phyloP scores from a whole-genome alignment of 2,113 vertebrate species.

The Dipodomys merriami region DNA sequence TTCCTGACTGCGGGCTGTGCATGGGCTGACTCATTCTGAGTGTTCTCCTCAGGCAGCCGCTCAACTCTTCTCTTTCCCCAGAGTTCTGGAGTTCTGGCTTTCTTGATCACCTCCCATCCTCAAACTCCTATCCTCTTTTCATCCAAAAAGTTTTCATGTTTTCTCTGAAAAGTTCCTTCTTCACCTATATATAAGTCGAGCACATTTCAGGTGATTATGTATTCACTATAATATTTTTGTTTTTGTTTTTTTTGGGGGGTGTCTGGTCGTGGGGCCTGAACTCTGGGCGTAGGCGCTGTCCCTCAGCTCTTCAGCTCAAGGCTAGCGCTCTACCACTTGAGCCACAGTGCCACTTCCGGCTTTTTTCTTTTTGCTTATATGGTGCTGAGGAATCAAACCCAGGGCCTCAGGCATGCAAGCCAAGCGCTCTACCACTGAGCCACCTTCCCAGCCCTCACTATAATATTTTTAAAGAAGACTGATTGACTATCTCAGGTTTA shows the following conservation, averaged over 20 bases:
- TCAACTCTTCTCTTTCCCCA: not conserved
- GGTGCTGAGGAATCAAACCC: too few relatives aligned
- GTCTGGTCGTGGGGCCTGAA: too few relatives aligned
- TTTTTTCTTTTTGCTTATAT: too few relatives aligned
- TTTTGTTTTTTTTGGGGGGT: too few relatives aligned
- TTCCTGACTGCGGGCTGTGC: too few relatives aligned
- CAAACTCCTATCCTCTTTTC: not conserved
- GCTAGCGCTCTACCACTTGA: too few relatives aligned
- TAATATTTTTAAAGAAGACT: not conserved
- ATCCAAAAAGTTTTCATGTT: not conserved
- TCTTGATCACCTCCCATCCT: not conserved
- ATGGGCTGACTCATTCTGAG: not conserved
- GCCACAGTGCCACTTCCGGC: too few relatives aligned
- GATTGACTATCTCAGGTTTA: not conserved
- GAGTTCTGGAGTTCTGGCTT: not conserved
- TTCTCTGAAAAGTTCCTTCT: too few relatives aligned
- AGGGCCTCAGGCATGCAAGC: too few relatives aligned
- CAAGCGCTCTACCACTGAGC: too few relatives aligned
- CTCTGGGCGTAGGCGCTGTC: too few relatives aligned
- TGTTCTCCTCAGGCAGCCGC: not conserved
- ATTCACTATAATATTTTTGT: not conserved
- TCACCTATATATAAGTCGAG: not conserved
- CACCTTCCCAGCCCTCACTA: not conserved
- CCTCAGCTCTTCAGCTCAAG: too few relatives aligned
- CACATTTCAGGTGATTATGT: not conserved